These are phyloP conservation scores for Myotis findleyi DNA, from an alignment of 2,797 vertebrate species.

Conservation along the genomic window DNA sequence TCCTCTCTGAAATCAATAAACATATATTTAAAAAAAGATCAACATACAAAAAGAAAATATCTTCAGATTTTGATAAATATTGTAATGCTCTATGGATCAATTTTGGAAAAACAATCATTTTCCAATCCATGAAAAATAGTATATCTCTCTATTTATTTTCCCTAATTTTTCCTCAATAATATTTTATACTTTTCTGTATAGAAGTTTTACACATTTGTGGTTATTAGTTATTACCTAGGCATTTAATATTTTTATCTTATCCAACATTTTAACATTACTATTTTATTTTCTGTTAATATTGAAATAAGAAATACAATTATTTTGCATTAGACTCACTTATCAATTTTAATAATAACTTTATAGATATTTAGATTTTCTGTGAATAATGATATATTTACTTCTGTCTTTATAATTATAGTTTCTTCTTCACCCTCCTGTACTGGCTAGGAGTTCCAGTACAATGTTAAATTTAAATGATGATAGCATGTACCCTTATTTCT, in stretches of 20 bases:
- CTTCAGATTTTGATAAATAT: no score
- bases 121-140: neutral
- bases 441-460: neutral
- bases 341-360: slow-evolving; percentile 20
- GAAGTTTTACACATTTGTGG: neutral
- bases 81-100: neutral
- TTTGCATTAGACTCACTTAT: neutral
- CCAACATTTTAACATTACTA: neutral
- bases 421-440: neutral
- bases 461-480: neutral
- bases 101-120: neutral
- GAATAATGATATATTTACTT: slow-evolving; percentile 5
- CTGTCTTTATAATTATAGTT: neutral
- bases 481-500: neutral
- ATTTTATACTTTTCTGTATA: neutral
- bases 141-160: neutral
- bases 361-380: neutral
- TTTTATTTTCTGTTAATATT: slow-evolving; percentile 24
- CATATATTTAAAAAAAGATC: no score
- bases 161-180: neutral
- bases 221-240: neutral
- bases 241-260: neutral
- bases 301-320: neutral
- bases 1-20: no score
- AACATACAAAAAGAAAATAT: no score